Conservation (phyloP, 2,888 invertebrate species). For the Bimastos eiseni region DNA sequence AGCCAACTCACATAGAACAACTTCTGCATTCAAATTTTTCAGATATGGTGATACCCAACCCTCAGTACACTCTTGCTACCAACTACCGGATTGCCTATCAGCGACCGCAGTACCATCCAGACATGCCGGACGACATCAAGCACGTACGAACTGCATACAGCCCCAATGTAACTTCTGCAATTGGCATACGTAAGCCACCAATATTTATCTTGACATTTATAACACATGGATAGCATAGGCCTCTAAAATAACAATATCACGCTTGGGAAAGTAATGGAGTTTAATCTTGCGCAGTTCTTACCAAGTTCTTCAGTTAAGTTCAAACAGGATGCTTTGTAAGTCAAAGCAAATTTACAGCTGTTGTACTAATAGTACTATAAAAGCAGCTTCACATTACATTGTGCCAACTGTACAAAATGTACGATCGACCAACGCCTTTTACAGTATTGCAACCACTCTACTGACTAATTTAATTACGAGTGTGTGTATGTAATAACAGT, state of each 20-base stretch:
- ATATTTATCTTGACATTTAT: not conserved
- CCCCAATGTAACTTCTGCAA: not conserved
- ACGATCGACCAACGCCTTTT: not conserved
- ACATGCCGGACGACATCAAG: conserved; percentile 21
- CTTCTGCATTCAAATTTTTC: not conserved
- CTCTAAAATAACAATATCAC: not conserved
- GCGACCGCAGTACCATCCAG: conserved; percentile 5
- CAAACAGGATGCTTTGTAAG: not conserved
- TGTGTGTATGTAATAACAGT: too few relatives aligned
- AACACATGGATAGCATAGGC: not conserved
- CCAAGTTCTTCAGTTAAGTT: not conserved
- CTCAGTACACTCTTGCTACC: conserved; percentile 20
- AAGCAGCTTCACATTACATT: not conserved
- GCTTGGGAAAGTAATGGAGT: not conserved
- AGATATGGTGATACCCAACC: not conserved
- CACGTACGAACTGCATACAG: not conserved
- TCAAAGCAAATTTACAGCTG: not conserved
- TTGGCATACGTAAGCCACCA: conserved; percentile 4
- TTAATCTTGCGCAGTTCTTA: not conserved
- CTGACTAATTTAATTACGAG: too few relatives aligned
- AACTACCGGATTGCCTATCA: conserved; percentile 1
- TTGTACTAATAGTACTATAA: not conserved
- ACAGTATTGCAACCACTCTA: not conserved
- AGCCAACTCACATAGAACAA: not conserved
- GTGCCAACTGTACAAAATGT: not conserved